Conservation (phyloP, 1,140 invertebrate species). For the Drosophila pectinifera region DNA sequence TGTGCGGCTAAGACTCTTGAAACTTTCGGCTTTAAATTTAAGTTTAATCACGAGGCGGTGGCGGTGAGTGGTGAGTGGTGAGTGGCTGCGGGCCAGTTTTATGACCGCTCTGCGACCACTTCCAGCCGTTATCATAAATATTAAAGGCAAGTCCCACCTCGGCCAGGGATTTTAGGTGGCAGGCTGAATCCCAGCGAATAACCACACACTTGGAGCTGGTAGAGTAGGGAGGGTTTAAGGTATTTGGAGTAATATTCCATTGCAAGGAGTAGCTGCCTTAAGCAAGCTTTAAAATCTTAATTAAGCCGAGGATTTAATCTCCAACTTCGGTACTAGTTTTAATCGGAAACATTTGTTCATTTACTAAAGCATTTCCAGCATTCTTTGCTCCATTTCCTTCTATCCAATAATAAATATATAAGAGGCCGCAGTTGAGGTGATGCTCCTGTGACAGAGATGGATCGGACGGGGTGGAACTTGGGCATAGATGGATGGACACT, state of each 20-base stretch:
- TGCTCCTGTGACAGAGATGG: slow-evolving; percentile 21
- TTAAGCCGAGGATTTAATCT: background rate
- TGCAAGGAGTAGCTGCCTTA: background rate
- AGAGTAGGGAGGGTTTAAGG: background rate
- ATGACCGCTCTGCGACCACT: slow-evolving; percentile 60
- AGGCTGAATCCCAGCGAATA: background rate
- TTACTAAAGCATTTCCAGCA: background rate
- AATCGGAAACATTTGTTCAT: background rate
- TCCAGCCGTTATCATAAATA: slow-evolving; percentile 69
- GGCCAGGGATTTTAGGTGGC: background rate
- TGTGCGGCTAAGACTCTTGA: slow-evolving; percentile 32
- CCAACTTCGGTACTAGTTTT: background rate
- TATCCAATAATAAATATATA: background rate
- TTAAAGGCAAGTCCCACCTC: slow-evolving; percentile 53
- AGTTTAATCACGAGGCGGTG: slow-evolving; percentile 43
- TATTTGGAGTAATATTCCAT: background rate
- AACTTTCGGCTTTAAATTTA: slow-evolving; percentile 61
- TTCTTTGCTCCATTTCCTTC: too few species aligned
- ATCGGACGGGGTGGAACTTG: background rate
- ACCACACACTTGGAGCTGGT: background rate
- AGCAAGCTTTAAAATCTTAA: slow-evolving; percentile 1
- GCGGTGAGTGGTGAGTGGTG: background rate
- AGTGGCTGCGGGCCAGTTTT: slow-evolving; percentile 46
- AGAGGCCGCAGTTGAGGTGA: background rate
- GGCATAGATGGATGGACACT: slow-evolving; percentile 25